Evolutionary conservation across 2,888 invertebrate species (phyloP).

Genomic region (Phortica magna): DNA sequence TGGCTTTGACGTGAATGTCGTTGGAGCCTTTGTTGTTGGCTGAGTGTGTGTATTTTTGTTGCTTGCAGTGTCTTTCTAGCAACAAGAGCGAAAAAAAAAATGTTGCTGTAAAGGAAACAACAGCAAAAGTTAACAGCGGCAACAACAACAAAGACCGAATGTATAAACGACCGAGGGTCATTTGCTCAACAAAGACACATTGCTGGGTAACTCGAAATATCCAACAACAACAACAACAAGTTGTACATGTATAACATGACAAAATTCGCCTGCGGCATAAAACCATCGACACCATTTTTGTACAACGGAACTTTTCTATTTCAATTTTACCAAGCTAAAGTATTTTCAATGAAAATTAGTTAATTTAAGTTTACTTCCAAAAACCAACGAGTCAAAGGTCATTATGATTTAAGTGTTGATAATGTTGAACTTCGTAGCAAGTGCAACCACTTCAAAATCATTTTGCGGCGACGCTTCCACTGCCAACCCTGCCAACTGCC

Average conservation of each 20-base stretch:
- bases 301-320: neutral
- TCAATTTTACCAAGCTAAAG: neutral
- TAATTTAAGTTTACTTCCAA: neutral
- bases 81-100: slow-evolving; percentile 12
- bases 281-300: slow-evolving; percentile 49
- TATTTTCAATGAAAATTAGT: slow-evolving; percentile 22
- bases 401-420: neutral
- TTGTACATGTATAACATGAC: slow-evolving; percentile 13
- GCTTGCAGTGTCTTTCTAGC: slow-evolving; percentile 15
- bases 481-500: neutral
- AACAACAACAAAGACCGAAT: slow-evolving; percentile 21
- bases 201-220: neutral
- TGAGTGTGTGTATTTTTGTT: slow-evolving; percentile 26
- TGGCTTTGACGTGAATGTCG: slow-evolving; percentile 40
- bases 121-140: slow-evolving; percentile 37
- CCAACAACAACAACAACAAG: neutral
- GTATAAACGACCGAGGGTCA: slow-evolving; percentile 60
- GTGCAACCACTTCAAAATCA: slow-evolving; percentile 35
- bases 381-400: neutral
- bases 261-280: slow-evolving; percentile 43
- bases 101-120: slow-evolving; percentile 4
- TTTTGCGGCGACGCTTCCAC: slow-evolving; percentile 32
- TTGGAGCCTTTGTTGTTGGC: slow-evolving; percentile 18
- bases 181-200: slow-evolving; percentile 41
- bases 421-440: neutral